A percentile compares a stretch with the other conserved stretches of the same genome.
These are phyloP conservation scores for Camelus bactrianus DNA, from an alignment of 2,113 vertebrate genomes.

Conservation along the genomic window DNA sequence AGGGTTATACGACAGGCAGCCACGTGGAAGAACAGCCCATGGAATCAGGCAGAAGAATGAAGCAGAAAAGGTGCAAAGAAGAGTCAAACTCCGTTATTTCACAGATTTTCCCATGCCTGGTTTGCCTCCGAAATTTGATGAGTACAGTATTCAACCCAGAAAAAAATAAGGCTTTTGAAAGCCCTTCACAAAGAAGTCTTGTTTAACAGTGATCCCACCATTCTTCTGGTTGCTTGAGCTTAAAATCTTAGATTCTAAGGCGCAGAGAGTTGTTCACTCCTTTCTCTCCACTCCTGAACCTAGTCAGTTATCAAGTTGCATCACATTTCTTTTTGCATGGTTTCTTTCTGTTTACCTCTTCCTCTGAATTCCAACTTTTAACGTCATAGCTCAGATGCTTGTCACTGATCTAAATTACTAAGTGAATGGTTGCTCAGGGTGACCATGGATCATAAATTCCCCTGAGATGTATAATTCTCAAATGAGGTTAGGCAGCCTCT, in stretches of 20 bases:
- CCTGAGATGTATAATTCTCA: not conserved
- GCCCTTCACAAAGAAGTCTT: slow-evolving; percentile 62
- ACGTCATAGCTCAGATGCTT: not conserved
- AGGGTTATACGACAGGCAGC: slow-evolving; percentile 12
- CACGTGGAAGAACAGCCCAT: not conserved
- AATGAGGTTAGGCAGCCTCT: not conserved
- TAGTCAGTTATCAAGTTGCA: not conserved
- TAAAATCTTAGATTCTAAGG: slow-evolving; percentile 36
- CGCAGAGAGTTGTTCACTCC: not conserved
- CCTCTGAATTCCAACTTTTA: slow-evolving; percentile 26
- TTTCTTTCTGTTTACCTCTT: not conserved
- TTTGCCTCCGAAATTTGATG: slow-evolving; percentile 12
- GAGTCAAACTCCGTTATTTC: not conserved
- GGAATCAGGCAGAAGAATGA: not conserved
- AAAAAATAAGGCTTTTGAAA: slow-evolving; percentile 56
- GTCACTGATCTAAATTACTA: not conserved
- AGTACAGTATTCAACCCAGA: slow-evolving; percentile 49
- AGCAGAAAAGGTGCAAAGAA: not conserved
- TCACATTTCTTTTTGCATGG: slow-evolving; percentile 17
- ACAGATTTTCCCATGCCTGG: slow-evolving; percentile 23
- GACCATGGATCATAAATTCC: not conserved
- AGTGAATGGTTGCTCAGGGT: not conserved
- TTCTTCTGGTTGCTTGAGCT: slow-evolving; percentile 47
- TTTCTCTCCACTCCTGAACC: not conserved
- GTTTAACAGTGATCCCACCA: not conserved